phyloP scores from a whole-genome alignment of 1,140 invertebrate genomes.

The Zelostemma sp. region DNA sequence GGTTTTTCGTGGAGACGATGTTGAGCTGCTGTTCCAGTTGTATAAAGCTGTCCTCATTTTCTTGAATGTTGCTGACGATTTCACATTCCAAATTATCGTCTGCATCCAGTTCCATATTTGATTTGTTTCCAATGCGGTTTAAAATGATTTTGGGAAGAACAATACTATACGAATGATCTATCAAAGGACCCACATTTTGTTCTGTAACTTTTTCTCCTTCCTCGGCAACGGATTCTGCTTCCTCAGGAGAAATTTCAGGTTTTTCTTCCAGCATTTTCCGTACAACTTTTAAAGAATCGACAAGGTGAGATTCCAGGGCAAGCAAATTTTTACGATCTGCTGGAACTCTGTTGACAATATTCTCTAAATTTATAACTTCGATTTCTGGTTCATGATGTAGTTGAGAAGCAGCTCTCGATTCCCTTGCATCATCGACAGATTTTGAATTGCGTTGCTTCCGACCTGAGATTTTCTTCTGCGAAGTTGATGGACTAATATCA shows the following conservation, averaged over 20 bases:
- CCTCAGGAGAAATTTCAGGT: too few species aligned
- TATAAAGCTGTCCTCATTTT: constrained; percentile 27
- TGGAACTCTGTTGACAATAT: neutral
- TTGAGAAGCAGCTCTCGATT: too few species aligned
- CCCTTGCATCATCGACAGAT: too few species aligned
- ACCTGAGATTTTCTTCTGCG: too few species aligned
- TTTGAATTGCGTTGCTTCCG: too few species aligned
- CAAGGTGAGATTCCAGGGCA: neutral
- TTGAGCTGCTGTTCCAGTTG: constrained; percentile 22
- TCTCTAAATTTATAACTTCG: too few species aligned
- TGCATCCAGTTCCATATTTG: too few species aligned
- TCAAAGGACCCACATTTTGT: neutral
- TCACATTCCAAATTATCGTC: neutral
- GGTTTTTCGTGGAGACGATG: constrained; percentile 19
- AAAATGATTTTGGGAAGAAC: neutral
- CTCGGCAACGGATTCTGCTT: neutral
- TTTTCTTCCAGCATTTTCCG: neutral
- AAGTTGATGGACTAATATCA: too few species aligned
- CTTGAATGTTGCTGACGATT: neutral
- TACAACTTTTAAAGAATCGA: neutral
- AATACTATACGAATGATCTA: neutral
- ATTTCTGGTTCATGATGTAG: too few species aligned
- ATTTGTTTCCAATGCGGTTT: too few species aligned
- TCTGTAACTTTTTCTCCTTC: neutral
- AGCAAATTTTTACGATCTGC: neutral